Percentiles rank a stretch among this genome's conserved stretches.
Evolutionary conservation across 2,888 invertebrate genomes (phyloP).

Genomic region (Metalampra italica): DNA sequence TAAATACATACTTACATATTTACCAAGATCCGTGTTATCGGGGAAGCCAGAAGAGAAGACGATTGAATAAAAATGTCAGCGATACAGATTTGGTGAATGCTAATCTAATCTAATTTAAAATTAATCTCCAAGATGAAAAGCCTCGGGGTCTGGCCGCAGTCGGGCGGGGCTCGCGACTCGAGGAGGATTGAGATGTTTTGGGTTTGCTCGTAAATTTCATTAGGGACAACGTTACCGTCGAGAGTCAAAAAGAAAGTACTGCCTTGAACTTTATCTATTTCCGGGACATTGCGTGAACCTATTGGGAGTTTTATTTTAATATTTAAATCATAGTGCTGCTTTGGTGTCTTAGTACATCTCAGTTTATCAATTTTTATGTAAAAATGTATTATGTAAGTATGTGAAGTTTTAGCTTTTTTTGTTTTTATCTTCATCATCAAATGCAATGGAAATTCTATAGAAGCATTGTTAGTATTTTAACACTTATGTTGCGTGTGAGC

Average conservation of each 20-base stretch:
- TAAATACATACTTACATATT: too few relatives aligned
- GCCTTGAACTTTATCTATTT: constrained; percentile 4
- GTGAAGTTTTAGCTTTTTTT: too few relatives aligned
- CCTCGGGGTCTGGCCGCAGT: constrained; percentile 27
- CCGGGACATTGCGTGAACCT: background rate
- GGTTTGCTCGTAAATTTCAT: constrained; percentile 54
- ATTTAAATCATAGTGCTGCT: background rate
- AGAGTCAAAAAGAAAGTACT: constrained; percentile 38
- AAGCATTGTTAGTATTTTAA: too few relatives aligned
- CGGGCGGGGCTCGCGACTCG: constrained; percentile 18
- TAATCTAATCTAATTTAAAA: constrained; percentile 69
- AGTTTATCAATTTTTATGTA: too few relatives aligned
- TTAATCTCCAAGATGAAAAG: constrained; percentile 65
- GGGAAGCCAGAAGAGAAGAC: constrained; percentile 18
- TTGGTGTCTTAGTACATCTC: background rate
- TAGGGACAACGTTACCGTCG: constrained; percentile 39
- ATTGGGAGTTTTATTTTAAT: background rate
- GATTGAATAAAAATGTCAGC: constrained; percentile 48
- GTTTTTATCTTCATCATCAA: too few relatives aligned
- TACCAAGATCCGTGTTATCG: background rate
- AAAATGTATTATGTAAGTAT: too few relatives aligned
- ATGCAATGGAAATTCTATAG: too few relatives aligned
- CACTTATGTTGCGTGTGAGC: too few relatives aligned
- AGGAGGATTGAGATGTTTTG: constrained; percentile 50
- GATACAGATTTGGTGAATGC: constrained; percentile 48